Percentiles rank a stretch among this genome's conserved stretches.
phyloP scores from a whole-genome alignment of 2,113 vertebrate species.

The Campylorhamphus procurvoides region DNA sequence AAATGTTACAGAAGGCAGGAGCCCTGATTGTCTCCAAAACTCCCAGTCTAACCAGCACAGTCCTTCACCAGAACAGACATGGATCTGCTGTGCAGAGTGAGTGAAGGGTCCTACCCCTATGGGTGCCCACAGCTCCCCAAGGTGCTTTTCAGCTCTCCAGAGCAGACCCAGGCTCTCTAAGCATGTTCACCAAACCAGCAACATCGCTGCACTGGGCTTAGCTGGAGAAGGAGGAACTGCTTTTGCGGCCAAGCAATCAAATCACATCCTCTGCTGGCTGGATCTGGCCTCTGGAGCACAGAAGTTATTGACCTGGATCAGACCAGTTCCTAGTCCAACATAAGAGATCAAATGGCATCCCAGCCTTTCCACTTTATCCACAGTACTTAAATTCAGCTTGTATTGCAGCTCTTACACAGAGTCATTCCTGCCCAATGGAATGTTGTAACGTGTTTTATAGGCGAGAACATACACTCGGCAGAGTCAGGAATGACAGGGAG shows the following conservation, averaged over 20 bases:
- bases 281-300: background rate
- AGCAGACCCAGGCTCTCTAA: background rate
- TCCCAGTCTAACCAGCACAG: rapidly evolving
- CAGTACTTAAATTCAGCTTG: background rate
- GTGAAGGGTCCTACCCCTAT: background rate
- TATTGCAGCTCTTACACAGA: background rate
- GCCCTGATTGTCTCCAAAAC: background rate
- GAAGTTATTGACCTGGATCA: background rate
- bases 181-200: background rate
- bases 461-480: background rate
- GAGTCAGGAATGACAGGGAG: background rate
- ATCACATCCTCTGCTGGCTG: background rate
- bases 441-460: background rate
- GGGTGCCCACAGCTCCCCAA: background rate
- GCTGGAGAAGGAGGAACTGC: background rate
- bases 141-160: background rate
- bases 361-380: background rate
- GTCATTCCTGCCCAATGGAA: background rate
- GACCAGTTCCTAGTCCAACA: background rate
- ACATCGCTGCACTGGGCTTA: background rate
- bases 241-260: background rate
- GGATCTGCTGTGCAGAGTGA: background rate
- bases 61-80: background rate
- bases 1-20: background rate
- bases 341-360: background rate